A percentile compares a stretch with the other conserved stretches of the same genome.
Evolutionary conservation across 2,888 invertebrate species (phyloP).

Genomic region (Mesodorylaimus sp.): DNA sequence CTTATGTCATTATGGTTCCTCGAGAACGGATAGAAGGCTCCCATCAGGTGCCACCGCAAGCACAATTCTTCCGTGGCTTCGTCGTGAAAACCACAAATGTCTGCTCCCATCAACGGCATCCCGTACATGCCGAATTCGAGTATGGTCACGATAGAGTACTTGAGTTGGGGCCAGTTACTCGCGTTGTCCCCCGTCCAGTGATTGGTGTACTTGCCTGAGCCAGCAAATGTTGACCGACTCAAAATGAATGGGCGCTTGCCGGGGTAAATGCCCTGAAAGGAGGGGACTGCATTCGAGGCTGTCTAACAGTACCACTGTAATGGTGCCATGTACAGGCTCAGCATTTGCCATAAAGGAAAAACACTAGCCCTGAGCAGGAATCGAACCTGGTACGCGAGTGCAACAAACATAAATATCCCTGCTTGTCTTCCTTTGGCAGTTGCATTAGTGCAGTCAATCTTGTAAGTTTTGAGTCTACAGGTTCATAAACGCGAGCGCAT

Average conservation of each 20-base stretch:
- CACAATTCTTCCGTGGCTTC: conserved; percentile 39
- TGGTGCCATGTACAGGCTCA: no score
- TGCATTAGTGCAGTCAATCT: no score
- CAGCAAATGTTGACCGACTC: conserved; percentile 56
- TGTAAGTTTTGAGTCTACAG: no score
- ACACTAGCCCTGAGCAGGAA: no score
- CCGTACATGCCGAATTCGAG: conserved; percentile 31
- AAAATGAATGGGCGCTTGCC: conserved; percentile 38
- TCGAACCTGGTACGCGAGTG: no score
- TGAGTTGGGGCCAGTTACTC: conserved; percentile 39
- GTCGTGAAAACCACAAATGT: conserved; percentile 37
- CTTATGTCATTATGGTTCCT: conserved; percentile 24
- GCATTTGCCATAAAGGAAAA: no score
- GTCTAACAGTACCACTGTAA: no score
- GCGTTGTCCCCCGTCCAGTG: conserved; percentile 36
- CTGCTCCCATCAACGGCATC: conserved; percentile 30
- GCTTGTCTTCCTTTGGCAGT: no score
- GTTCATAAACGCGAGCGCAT: no score
- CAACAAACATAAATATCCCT: no score
- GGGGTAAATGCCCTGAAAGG: neutral
- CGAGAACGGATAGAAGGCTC: conserved; percentile 44
- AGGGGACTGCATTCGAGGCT: no score
- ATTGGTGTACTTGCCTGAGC: conserved; percentile 49
- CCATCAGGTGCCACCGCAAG: conserved; percentile 49
- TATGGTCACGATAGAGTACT: conserved; percentile 17